Evolutionary conservation across 2,797 vertebrate genomes (phyloP).

Genomic region (Bucorvus abyssinicus): DNA sequence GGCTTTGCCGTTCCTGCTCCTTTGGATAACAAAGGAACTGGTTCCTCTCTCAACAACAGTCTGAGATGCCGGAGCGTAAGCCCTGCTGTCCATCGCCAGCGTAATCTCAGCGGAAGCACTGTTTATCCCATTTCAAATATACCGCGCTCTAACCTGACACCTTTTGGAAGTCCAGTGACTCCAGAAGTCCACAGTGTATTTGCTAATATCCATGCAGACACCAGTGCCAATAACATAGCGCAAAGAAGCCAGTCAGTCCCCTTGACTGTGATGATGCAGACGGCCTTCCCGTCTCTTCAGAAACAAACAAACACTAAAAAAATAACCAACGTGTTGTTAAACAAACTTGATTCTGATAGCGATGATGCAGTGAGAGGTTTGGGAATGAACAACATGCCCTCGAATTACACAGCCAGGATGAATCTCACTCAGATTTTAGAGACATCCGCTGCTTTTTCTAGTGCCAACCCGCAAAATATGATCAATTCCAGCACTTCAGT

Average conservation of each 20-base stretch:
- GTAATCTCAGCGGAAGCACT: slow-evolving; percentile 86
- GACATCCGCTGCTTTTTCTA: slow-evolving; percentile 82
- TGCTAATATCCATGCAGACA: slow-evolving; percentile 79
- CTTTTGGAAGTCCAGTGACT: slow-evolving; percentile 87
- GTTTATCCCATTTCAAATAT: slow-evolving; percentile 80
- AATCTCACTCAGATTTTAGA: slow-evolving; percentile 98
- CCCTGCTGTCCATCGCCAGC: slow-evolving; percentile 93
- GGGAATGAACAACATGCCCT: slow-evolving; percentile 89
- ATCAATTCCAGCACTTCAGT: slow-evolving; percentile 85
- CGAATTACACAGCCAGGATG: slow-evolving; percentile 95
- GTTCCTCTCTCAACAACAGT: slow-evolving; percentile 74
- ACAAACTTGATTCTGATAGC: slow-evolving; percentile 89
- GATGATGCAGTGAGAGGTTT: slow-evolving; percentile 88
- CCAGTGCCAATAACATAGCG: slow-evolving; percentile 86
- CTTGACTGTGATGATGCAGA: slow-evolving; percentile 97
- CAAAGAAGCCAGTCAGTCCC: slow-evolving; percentile 98
- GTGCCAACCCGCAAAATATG: slow-evolving; percentile 84
- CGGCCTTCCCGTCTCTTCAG: slow-evolving; percentile 83
- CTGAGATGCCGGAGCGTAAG: slow-evolving; percentile 96
- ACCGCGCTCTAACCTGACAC: slow-evolving; percentile 82
- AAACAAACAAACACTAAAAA: slow-evolving; percentile 86
- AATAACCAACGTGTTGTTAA: slow-evolving; percentile 90
- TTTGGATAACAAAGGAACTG: slow-evolving; percentile 87
- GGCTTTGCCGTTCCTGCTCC: slow-evolving; percentile 97
- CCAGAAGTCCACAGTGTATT: slow-evolving; percentile 89